These are phyloP conservation scores for Morinoia aosen DNA, from an alignment of 2,888 invertebrate genomes.

Conservation along the genomic window DNA sequence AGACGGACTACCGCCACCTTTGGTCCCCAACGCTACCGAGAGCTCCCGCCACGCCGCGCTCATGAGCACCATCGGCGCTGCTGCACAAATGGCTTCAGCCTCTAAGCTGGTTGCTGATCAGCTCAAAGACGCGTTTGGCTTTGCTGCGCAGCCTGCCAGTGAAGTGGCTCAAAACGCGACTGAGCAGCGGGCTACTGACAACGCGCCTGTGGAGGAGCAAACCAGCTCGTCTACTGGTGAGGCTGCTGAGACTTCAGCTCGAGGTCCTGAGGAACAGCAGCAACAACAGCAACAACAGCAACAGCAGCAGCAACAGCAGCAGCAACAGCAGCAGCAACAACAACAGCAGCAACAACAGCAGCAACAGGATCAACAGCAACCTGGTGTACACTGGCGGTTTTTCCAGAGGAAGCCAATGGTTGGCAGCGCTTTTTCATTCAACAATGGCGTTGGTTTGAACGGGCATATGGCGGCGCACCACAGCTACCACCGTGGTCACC, in stretches of 20 bases:
- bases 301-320: neutral
- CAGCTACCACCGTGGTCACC: neutral
- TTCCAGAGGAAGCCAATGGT: neutral
- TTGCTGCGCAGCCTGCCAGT: neutral
- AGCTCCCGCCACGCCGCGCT: slow-evolving; percentile 38
- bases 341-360: neutral
- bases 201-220: neutral
- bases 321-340: neutral
- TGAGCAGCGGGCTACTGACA: neutral
- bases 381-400: neutral
- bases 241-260: neutral
- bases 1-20: slow-evolving; percentile 1
- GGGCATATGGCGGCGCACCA: neutral
- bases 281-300: neutral
- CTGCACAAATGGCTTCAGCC: slow-evolving; percentile 29
- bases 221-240: neutral
- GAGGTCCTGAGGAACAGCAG: neutral
- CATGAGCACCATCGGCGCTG: slow-evolving; percentile 35
- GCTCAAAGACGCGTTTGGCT: neutral
- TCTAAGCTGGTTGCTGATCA: slow-evolving; percentile 7
- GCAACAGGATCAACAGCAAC: neutral
- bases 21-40: slow-evolving; percentile 10
- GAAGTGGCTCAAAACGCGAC: neutral
- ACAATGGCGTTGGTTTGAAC: neutral
- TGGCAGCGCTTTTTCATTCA: neutral